A percentile compares a stretch with the other conserved stretches of the same genome.
Evolutionary conservation across 2,797 vertebrate genomes (phyloP).

Genomic region (Orestias chungarensis): DNA sequence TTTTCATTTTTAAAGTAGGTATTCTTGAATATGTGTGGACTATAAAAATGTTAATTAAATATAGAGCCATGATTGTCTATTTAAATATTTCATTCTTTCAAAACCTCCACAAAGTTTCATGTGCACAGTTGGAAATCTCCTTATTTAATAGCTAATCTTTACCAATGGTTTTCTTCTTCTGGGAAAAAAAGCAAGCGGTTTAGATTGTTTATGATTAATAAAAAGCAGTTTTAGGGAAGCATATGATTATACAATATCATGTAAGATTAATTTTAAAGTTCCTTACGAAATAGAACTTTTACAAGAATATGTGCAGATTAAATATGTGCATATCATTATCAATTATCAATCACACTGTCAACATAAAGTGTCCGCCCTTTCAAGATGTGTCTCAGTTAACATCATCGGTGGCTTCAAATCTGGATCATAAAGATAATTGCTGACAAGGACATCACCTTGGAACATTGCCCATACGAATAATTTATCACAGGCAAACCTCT

Average conservation of each 20-base stretch:
- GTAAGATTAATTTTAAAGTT: background rate
- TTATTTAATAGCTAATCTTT: background rate
- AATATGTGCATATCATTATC: slow-evolving; percentile 27
- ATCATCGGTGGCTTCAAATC: slow-evolving; percentile 61
- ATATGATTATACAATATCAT: background rate
- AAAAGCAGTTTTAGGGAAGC: background rate
- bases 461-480: slow-evolving; percentile 22
- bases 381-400: slow-evolving; percentile 64
- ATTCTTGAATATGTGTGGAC: background rate
- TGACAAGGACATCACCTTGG: slow-evolving; percentile 43
- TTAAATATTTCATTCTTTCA: background rate
- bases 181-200: background rate
- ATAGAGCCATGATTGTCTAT: background rate
- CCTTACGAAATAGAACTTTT: background rate
- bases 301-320: slow-evolving; percentile 4
- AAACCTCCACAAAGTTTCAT: background rate
- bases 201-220: slow-evolving; percentile 5
- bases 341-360: slow-evolving; percentile 52
- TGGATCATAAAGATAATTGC: slow-evolving; percentile 56
- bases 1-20: background rate
- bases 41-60: background rate
- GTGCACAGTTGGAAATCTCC: background rate
- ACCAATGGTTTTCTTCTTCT: background rate
- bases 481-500: slow-evolving; percentile 19
- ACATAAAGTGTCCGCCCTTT: slow-evolving; percentile 34